Evolutionary conservation across 2,797 vertebrate species (phyloP).

Genomic region (Sebastes steindachneri): DNA sequence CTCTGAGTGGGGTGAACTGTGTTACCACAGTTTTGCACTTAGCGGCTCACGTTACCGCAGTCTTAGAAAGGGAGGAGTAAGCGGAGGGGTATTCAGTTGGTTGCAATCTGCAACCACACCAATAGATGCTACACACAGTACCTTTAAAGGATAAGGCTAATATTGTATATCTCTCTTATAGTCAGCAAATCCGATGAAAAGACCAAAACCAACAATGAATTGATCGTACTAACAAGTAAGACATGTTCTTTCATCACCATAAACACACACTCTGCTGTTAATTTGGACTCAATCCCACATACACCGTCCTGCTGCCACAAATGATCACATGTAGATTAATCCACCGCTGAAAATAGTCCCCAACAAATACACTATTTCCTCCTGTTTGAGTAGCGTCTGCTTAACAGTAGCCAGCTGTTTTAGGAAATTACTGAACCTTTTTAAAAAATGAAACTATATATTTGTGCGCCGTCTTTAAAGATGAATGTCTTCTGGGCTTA

Average conservation of each 20-base stretch:
- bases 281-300: not conserved
- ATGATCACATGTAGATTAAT: not conserved
- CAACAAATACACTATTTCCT: not conserved
- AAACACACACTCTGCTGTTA: not conserved
- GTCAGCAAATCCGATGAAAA: constrained; percentile 1
- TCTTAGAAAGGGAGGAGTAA: not conserved
- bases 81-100: not conserved
- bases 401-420: not conserved
- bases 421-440: not conserved
- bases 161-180: not conserved
- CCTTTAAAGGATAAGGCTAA: not conserved
- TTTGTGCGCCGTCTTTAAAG: not conserved
- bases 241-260: not conserved
- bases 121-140: not conserved
- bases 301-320: not conserved
- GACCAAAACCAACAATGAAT: not conserved
- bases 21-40: too few species aligned
- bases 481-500: not conserved
- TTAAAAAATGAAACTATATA: not conserved
- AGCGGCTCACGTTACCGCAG: too few species aligned
- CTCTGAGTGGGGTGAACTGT: too few species aligned
- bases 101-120: not conserved
- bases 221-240: constrained; percentile 1
- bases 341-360: not conserved
- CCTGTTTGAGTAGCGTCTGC: not conserved